A percentile compares a stretch with the other conserved stretches of the same genome.
phyloP scores from a whole-genome alignment of 2,113 vertebrate genomes.

The Tylochromis polylepis region DNA sequence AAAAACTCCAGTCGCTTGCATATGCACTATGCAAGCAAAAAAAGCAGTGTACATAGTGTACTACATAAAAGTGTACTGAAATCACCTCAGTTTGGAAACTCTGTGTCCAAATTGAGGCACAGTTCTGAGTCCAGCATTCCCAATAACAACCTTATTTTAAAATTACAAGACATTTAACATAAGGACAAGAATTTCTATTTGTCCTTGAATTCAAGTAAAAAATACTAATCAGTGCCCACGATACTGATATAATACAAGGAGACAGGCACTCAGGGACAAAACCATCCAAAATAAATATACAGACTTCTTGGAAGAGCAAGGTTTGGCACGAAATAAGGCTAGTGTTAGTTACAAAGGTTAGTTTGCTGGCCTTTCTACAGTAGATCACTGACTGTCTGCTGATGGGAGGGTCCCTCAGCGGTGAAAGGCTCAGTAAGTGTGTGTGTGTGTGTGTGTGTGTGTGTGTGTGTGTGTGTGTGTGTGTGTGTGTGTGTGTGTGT shows the following conservation, averaged over 20 bases:
- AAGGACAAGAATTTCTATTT: not conserved
- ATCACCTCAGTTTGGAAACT: not conserved
- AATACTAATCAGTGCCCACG: not conserved
- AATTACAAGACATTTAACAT: not conserved
- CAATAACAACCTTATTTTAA: not conserved
- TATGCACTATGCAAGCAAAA: not conserved
- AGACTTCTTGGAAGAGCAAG: not conserved
- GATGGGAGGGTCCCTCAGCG: constrained; percentile 35
- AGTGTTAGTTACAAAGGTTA: constrained; percentile 62
- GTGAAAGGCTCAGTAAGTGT: not conserved
- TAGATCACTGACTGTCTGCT: constrained; percentile 64
- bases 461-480: not conserved
- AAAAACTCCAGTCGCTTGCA: not conserved
- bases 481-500: not conserved
- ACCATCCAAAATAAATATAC: constrained; percentile 21
- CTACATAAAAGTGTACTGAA: not conserved
- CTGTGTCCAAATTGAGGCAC: not conserved
- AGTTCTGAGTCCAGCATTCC: not conserved
- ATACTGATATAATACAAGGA: not conserved
- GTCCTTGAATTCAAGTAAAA: not conserved
- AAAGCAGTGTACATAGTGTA: not conserved
- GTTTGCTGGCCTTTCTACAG: constrained; percentile 63
- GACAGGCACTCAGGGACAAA: not conserved
- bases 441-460: not conserved
- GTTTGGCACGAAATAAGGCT: constrained; percentile 16